Evolutionary conservation across 64 coral and sea anemone species (phyloP).

Genomic region (Montipora foliosa): DNA sequence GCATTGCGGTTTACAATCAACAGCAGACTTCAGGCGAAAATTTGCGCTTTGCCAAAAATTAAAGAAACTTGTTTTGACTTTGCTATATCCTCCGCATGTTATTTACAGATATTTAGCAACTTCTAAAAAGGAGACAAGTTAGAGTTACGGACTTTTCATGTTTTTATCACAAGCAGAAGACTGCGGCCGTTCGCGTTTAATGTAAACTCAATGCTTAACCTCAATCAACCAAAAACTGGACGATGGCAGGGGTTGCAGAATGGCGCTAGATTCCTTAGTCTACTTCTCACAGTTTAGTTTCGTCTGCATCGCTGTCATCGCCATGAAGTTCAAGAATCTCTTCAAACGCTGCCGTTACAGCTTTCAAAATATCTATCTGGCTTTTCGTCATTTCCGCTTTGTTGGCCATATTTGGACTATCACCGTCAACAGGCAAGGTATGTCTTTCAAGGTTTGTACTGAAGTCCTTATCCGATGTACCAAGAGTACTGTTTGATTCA

Average conservation of each 20-base stretch:
- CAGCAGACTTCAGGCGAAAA: too few relatives aligned
- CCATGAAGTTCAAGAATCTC: slow-evolving; percentile 68
- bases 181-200: too few relatives aligned
- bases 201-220: too few relatives aligned
- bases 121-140: too few relatives aligned
- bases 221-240: not conserved
- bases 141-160: too few relatives aligned
- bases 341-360: slow-evolving; percentile 83
- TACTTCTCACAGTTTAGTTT: slow-evolving; percentile 73
- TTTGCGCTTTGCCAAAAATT: too few relatives aligned
- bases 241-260: not conserved
- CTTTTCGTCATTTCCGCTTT: slow-evolving; percentile 60
- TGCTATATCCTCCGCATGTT: too few relatives aligned
- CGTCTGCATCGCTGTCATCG: slow-evolving; percentile 68
- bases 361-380: slow-evolving; percentile 83
- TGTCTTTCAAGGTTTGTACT: not conserved
- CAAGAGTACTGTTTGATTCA: not conserved
- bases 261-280: not conserved
- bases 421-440: not conserved
- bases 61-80: too few relatives aligned
- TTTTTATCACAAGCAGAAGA: too few relatives aligned
- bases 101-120: too few relatives aligned
- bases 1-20: too few relatives aligned
- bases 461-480: not conserved
- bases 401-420: not conserved